phyloP scores from a whole-genome alignment of 2,797 vertebrate genomes.

The Amphiprion clarkii region DNA sequence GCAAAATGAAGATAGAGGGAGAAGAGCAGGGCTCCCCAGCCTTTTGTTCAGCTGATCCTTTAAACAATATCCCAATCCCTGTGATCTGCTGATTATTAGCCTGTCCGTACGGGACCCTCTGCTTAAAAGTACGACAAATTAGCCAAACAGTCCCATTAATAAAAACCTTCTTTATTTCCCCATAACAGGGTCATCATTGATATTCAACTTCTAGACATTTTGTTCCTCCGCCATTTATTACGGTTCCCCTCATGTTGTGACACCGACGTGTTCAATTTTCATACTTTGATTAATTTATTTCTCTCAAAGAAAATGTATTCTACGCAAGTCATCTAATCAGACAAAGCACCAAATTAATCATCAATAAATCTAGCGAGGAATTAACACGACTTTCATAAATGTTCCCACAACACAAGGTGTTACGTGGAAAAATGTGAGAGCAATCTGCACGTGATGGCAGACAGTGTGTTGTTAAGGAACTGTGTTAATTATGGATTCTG shows the following conservation, averaged over 20 bases:
- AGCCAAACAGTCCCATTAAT: constrained; percentile 41
- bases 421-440: constrained; percentile 62
- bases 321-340: constrained; percentile 47
- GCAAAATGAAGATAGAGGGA: constrained; percentile 58
- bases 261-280: neutral
- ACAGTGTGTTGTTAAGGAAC: constrained; percentile 59
- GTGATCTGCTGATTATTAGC: constrained; percentile 68
- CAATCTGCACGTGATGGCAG: constrained; percentile 65
- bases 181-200: constrained; percentile 18
- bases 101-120: constrained; percentile 37
- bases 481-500: constrained; percentile 82
- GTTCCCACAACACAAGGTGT: constrained; percentile 32
- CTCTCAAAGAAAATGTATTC: constrained; percentile 22
- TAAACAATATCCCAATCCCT: constrained; percentile 78
- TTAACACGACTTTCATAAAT: constrained; percentile 58
- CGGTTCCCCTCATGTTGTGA: neutral
- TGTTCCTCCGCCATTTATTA: constrained; percentile 1
- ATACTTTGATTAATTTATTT: constrained; percentile 32
- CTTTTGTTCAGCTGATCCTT: constrained; percentile 82
- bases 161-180: constrained; percentile 21
- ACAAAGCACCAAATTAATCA: constrained; percentile 39
- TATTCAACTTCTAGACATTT: constrained; percentile 1
- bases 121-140: constrained; percentile 42
- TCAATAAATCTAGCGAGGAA: constrained; percentile 26
- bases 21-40: constrained; percentile 69